Evolutionary conservation across 2,797 vertebrate genomes (phyloP).

Genomic region (Triplophysa bombifrons): DNA sequence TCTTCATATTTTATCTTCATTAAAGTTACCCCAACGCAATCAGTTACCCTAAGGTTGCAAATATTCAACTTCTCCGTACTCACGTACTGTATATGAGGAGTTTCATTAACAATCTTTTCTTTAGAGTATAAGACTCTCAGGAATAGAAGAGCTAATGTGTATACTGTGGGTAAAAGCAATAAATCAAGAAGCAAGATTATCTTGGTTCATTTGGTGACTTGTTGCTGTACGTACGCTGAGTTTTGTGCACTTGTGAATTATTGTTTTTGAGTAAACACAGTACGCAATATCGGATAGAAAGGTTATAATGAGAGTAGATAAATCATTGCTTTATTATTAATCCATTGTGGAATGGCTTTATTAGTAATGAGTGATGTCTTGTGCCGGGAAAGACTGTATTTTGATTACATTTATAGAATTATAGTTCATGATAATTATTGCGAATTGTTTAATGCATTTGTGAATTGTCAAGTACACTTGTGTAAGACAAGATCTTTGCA

Average conservation of each 20-base stretch:
- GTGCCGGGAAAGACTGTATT: not conserved
- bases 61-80: conserved; percentile 4
- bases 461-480: not conserved
- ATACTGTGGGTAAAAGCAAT: not conserved
- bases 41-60: not conserved
- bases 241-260: not conserved
- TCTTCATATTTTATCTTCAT: not conserved
- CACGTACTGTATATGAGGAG: not conserved
- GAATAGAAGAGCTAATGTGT: not conserved
- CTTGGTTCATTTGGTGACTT: not conserved
- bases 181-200: not conserved
- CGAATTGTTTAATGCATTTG: not conserved
- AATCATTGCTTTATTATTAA: not conserved
- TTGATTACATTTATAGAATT: not conserved
- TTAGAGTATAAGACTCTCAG: not conserved
- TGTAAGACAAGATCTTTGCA: not conserved
- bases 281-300: not conserved
- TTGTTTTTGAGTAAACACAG: not conserved
- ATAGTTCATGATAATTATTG: not conserved
- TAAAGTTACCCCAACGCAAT: conserved; percentile 1
- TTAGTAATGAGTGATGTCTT: not conserved
- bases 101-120: not conserved
- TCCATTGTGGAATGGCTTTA: not conserved
- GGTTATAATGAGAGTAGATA: not conserved
- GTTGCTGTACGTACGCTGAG: not conserved